These are phyloP conservation scores for Cantharis rustica DNA, from an alignment of 2,888 invertebrate species.

Conservation along the genomic window DNA sequence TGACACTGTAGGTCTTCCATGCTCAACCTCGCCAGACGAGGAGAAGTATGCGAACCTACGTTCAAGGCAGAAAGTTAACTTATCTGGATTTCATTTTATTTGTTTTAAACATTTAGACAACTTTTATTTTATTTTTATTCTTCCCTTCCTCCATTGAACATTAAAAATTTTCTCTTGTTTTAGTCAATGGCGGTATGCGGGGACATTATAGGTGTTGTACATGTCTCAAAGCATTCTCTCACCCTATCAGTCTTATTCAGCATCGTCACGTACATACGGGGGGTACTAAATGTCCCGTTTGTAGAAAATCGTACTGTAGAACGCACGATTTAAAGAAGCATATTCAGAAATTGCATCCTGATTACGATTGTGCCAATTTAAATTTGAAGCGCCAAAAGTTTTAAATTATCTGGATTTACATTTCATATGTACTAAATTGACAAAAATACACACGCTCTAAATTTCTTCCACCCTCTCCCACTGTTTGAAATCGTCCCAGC, in stretches of 20 bases:
- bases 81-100: neutral
- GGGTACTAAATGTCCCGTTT: constrained; percentile 57
- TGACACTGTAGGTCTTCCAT: too few species aligned
- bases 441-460: neutral
- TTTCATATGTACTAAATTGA: neutral
- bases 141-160: neutral
- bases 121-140: neutral
- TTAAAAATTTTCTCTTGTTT: neutral
- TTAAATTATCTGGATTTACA: neutral
- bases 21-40: too few species aligned
- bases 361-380: constrained; percentile 6
- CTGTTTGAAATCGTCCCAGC: neutral
- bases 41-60: neutral
- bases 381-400: neutral
- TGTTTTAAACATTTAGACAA: neutral
- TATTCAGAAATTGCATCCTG: constrained; percentile 33
- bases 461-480: neutral
- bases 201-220: neutral
- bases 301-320: constrained; percentile 58
- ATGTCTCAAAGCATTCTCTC: constrained; percentile 54
- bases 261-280: constrained; percentile 60
- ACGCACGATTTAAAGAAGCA: constrained; percentile 45
- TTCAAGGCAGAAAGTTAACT: neutral
- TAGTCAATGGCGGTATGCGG: neutral
- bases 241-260: constrained; percentile 59